Conservation (phyloP, 2,113 vertebrate species). For the Odontesthes bonariensis region DNA sequence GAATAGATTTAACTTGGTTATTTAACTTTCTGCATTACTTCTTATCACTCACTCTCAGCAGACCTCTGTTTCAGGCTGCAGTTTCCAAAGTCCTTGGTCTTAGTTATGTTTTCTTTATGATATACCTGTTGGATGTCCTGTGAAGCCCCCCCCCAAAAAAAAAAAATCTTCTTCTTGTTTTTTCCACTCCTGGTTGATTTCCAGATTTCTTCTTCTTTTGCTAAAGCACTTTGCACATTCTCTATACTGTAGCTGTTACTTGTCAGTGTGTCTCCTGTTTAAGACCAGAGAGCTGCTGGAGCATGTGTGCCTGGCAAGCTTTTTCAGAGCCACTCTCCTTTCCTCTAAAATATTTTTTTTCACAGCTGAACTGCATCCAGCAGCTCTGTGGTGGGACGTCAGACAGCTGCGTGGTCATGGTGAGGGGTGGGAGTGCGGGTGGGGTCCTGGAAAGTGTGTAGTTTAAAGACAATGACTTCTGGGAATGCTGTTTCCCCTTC, state of each 20-base stretch:
- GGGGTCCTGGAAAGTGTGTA: slow-evolving; percentile 39
- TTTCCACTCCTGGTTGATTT: background rate
- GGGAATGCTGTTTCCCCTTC: slow-evolving; percentile 61
- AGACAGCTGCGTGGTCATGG: slow-evolving; percentile 35
- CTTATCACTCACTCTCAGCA: background rate
- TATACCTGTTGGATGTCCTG: background rate
- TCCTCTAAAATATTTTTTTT: slow-evolving; percentile 54
- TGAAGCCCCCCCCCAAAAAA: background rate
- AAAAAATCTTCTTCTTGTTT: background rate
- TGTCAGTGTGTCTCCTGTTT: slow-evolving; percentile 41
- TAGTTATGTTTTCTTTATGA: background rate
- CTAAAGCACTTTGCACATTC: slow-evolving; percentile 9
- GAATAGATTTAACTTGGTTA: background rate
- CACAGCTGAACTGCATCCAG: slow-evolving; percentile 52
- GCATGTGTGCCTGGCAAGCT: slow-evolving; percentile 47
- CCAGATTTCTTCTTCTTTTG: slow-evolving; percentile 1
- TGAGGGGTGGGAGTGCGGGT: background rate
- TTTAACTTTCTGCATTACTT: background rate
- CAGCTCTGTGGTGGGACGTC: slow-evolving; percentile 18
- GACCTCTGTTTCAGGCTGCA: background rate
- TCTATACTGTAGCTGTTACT: slow-evolving; percentile 45
- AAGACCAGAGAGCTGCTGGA: slow-evolving; percentile 44
- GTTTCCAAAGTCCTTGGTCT: background rate
- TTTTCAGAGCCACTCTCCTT: slow-evolving; percentile 47
- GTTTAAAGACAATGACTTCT: slow-evolving; percentile 67